phyloP scores from a whole-genome alignment of 2,113 vertebrate genomes.

The Nansenia antarctica region DNA sequence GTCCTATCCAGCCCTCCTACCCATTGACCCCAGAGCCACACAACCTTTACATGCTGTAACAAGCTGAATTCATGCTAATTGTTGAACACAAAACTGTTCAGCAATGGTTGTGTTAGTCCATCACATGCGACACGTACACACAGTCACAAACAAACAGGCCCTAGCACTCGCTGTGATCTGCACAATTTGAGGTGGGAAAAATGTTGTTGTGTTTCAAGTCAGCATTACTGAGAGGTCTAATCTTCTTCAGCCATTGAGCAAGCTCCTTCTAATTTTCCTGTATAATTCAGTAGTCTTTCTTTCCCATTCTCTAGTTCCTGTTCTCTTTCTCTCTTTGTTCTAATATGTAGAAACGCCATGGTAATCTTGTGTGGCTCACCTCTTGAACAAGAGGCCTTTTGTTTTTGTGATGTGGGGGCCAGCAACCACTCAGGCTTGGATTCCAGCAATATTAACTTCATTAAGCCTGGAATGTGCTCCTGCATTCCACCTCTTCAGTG shows the following conservation, averaged over 20 bases:
- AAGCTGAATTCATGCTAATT: too few relatives aligned
- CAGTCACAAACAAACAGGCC: constrained; percentile 2
- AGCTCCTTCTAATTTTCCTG: constrained; percentile 43
- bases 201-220: constrained; percentile 17
- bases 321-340: constrained; percentile 29
- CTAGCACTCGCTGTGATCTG: too few relatives aligned
- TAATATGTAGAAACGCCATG: constrained; percentile 48
- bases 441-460: constrained; percentile 86
- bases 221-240: constrained; percentile 41
- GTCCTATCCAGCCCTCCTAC: constrained; percentile 21
- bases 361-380: constrained; percentile 66
- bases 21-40: too few relatives aligned
- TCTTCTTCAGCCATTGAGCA: constrained; percentile 43
- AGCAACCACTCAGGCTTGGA: constrained; percentile 71
- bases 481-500: constrained; percentile 72
- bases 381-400: constrained; percentile 72
- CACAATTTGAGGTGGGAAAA: too few relatives aligned
- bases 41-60: too few relatives aligned
- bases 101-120: too few relatives aligned
- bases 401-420: constrained; percentile 75
- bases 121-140: not conserved
- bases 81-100: too few relatives aligned
- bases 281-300: constrained; percentile 33
- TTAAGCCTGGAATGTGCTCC: constrained; percentile 84
- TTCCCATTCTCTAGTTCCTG: constrained; percentile 12